A percentile compares a stretch with the other conserved stretches of the same genome.
These are phyloP conservation scores for Gymnocheta viridis DNA, from an alignment of 2,888 invertebrate species.

Conservation along the genomic window DNA sequence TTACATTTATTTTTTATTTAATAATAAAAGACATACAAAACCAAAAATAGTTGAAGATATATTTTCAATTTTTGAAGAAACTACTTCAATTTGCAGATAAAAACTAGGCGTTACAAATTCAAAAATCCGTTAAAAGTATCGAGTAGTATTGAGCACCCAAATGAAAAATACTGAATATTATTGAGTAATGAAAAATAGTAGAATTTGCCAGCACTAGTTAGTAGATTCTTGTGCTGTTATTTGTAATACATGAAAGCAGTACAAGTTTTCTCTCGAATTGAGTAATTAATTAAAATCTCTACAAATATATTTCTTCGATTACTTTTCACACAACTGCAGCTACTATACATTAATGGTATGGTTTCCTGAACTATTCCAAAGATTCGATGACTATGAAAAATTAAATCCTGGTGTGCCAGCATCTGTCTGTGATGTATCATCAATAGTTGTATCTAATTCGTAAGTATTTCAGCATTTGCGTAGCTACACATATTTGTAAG, in stretches of 20 bases:
- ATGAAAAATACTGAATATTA: too few relatives aligned
- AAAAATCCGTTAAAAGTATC: too few relatives aligned
- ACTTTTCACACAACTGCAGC: slow-evolving; percentile 82
- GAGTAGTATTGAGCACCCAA: too few relatives aligned
- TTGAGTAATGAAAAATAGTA: too few relatives aligned
- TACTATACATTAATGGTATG: slow-evolving; percentile 96
- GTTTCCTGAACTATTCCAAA: slow-evolving; percentile 94
- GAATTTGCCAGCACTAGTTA: too few relatives aligned
- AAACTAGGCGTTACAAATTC: too few relatives aligned
- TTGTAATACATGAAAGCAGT: slow-evolving; percentile 16
- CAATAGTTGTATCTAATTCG: slow-evolving; percentile 83
- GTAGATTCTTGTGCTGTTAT: not conserved
- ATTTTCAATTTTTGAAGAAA: too few relatives aligned
- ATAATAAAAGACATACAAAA: too few relatives aligned
- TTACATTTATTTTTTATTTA: too few relatives aligned
- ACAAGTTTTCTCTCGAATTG: slow-evolving; percentile 2
- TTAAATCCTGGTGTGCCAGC: slow-evolving; percentile 86
- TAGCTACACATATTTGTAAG: too few relatives aligned
- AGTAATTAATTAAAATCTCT: not conserved
- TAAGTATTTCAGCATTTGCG: slow-evolving; percentile 61
- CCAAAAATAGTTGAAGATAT: too few relatives aligned
- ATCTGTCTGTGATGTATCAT: slow-evolving; percentile 90
- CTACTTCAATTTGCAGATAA: too few relatives aligned
- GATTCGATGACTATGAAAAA: slow-evolving; percentile 89
- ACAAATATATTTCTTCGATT: not conserved